Base-by-base conservation (phyloP, 2,888 invertebrate genomes). In the Lepidochrysops patricia region DNA sequence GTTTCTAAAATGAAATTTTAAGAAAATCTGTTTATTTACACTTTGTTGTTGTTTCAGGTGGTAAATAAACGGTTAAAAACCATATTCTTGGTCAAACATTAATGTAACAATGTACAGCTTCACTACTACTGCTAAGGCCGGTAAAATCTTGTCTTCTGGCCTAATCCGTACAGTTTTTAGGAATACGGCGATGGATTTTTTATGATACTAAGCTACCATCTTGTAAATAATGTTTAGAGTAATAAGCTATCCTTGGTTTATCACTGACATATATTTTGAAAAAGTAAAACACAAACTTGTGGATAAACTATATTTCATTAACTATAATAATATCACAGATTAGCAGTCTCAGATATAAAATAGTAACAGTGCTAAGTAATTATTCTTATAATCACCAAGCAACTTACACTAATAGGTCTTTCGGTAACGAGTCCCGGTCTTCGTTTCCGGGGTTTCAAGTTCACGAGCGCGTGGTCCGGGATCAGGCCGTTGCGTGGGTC, bases 341-440 rank as follows among this genome's bases (percentile, higher is more conserved):
- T 15, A 0, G 15, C 27, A 27, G 27, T 27, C 26, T 27, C 52
- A 9, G 9, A 26, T 6, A 27, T 15, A 5, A 9, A 7, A 6
- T 27, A 26, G 15, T 52, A 27, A 52, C 52, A 52, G 27, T 52
- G n/a, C 27, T 27, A 27, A 27, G 52, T 13, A 26, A 52, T 52
- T 9, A 52, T 27, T 6, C 49, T 52, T 35, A 61, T 52, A 58
- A 61, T 52, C 32, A 61, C 57, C 49, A 54, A 25, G 25, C 57
- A 49, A 84, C 89, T 84, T 66, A 88, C 88, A 72, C 93, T 94
- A 54, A 94, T 94, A 2, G 92, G 90, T 60, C 92, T 82, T 67
- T 93, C 92, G 23, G 91, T 91, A 3, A 92, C 92, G 5, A 94
- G 84, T 0, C 92, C 90, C 0, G 92, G 91, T 5, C 92, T 82